Evolutionary conservation across 2,797 vertebrate species (phyloP), one percentile per base, ranked within the genome.

Genomic region (Esox masquinongy): DNA sequence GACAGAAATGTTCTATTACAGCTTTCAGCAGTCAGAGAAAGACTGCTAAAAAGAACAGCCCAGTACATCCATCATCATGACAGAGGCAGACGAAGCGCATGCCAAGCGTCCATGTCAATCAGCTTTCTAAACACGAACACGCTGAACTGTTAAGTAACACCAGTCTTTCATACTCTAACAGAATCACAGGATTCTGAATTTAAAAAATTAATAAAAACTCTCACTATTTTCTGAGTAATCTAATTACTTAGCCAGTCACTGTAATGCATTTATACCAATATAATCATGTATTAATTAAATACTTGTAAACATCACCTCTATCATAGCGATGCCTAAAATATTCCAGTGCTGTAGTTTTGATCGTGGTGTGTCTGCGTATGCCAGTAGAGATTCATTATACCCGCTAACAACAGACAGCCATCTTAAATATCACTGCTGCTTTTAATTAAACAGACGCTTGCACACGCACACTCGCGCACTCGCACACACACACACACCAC

Each of bases 241-340:
- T 31, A 68, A 43, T 76, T 14, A 7, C 22, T 51, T 16, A 68
- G 43, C 63, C 70, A n/a, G 72, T 80, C 71, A 77, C 77, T 73
- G 70, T 77, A n/a, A 70, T 53, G 12, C 72, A 69, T 80, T 81
- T 67, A 63, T 39, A 14, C n/a, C n/a, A 24, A 22, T 24, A 22
- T 59, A 22, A 24, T 24, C 8, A 59, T 59, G n/a, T 22, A 24
- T 22, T 59, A 11, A 11, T 11, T n/a, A 59, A 59, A 22, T 50
- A 74, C 74, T 72, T 76, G 81, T 83, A 83, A 84, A 83, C 83
- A 74, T 80, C 43, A 47, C 43, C 43, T 47, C 43, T 68, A 24
- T 76, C 72, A 69, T 51, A 64, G 24, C 79, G 39, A 71, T 75
- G 76, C 73, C 53, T 4, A 43, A 74, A 70, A 73, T 72, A 76